Evolutionary conservation across 2,888 invertebrate species (phyloP).

Genomic region (Phymatocera aterrima): DNA sequence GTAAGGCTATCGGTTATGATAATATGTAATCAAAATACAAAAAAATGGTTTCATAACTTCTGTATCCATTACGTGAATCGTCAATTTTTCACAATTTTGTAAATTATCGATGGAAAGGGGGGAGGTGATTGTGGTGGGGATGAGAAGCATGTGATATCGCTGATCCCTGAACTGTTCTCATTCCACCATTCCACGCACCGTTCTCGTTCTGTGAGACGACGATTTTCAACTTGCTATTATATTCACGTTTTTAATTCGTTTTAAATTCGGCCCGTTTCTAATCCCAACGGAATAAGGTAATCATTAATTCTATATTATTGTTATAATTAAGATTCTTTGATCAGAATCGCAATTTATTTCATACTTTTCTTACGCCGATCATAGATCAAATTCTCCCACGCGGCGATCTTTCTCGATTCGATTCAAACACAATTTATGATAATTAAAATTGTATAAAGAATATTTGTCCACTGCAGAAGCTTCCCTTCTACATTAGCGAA

Average conservation of each 20-base stretch:
- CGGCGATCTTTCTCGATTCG: neutral
- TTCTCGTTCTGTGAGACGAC: constrained; percentile 56
- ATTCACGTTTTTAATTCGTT: constrained; percentile 26
- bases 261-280: constrained; percentile 4
- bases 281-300: constrained; percentile 32
- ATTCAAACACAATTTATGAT: neutral
- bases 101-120: constrained; percentile 14
- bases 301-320: neutral
- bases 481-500: neutral
- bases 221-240: constrained; percentile 60
- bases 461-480: neutral
- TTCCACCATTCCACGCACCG: constrained; percentile 62
- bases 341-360: neutral
- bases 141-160: constrained; percentile 58
- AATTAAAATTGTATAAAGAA: too few relatives aligned
- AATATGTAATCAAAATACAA: too few relatives aligned
- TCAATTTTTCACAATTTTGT: neutral
- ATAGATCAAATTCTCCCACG: constrained; percentile 10
- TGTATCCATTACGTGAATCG: neutral
- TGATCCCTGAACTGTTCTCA: constrained; percentile 51
- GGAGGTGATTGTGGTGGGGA: constrained; percentile 50
- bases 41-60: neutral
- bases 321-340: neutral
- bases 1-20: neutral
- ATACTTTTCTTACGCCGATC: neutral